These are phyloP conservation scores for Heliconius hewitsoni DNA, from an alignment of 1,140 invertebrate genomes.

Conservation along the genomic window DNA sequence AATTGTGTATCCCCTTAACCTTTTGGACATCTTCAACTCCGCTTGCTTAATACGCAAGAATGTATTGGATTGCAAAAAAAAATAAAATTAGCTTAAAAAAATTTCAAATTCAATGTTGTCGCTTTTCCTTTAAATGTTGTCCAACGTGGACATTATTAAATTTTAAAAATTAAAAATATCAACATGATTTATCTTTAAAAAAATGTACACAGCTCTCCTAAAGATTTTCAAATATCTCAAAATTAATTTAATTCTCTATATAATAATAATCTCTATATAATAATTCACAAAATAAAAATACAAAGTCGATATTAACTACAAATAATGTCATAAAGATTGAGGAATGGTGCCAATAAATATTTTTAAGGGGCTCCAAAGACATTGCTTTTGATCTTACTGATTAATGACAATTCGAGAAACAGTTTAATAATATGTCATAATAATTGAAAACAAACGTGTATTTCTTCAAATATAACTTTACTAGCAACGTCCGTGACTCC, in stretches of 20 bases:
- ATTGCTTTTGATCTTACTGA: conserved; percentile 19
- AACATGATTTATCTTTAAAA: too few species aligned
- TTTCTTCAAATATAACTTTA: neutral
- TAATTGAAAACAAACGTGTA: neutral
- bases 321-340: conserved; percentile 19
- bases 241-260: neutral
- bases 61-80: too few species aligned
- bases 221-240: too few species aligned
- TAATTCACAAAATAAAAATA: conserved; percentile 1
- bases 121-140: too few species aligned
- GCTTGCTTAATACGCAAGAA: too few species aligned
- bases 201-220: too few species aligned
- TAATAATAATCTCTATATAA: neutral
- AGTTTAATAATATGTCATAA: neutral
- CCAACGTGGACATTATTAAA: too few species aligned
- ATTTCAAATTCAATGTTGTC: too few species aligned
- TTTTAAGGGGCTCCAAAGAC: conserved; percentile 13
- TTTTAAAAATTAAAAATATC: too few species aligned
- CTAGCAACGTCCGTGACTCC: neutral
- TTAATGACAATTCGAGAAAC: conserved; percentile 9
- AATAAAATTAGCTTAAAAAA: too few species aligned
- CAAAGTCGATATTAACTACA: conserved; percentile 16
- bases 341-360: conserved; percentile 25
- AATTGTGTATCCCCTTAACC: too few species aligned
- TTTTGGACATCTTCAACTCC: too few species aligned